These are phyloP conservation scores for Philonicus albiceps DNA, from an alignment of 2,888 invertebrate species.

Conservation along the genomic window DNA sequence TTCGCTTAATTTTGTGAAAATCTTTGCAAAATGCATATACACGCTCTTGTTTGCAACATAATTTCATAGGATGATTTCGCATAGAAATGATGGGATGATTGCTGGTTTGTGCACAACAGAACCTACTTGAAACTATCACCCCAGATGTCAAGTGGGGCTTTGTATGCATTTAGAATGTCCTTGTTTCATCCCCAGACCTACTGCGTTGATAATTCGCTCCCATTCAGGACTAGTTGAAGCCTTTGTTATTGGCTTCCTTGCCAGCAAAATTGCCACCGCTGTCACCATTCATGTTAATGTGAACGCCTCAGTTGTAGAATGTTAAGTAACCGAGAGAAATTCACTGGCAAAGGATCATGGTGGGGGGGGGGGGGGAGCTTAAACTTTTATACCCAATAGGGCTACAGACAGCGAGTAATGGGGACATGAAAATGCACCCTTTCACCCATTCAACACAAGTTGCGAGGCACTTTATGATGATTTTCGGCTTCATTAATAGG, in stretches of 20 bases:
- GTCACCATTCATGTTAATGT: background rate
- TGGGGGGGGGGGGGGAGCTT: too few relatives aligned
- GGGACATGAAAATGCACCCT: background rate
- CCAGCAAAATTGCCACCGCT: background rate
- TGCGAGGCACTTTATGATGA: background rate
- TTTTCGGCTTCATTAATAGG: background rate
- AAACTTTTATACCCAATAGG: background rate
- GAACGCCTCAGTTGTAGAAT: background rate
- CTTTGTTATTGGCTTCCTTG: background rate
- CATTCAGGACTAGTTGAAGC: background rate
- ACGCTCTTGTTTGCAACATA: background rate
- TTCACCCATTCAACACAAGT: background rate
- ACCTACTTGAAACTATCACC: constrained; percentile 24
- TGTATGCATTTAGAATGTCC: background rate
- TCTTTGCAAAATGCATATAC: background rate
- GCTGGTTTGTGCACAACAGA: constrained; percentile 24
- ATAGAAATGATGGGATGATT: constrained; percentile 16
- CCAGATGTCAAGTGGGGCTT: constrained; percentile 32
- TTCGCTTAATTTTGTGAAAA: background rate
- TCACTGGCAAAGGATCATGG: background rate
- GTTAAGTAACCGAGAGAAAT: background rate
- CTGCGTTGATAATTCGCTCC: background rate
- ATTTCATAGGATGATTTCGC: background rate
- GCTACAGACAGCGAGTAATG: background rate
- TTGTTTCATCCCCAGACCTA: background rate